A percentile compares a stretch with the other conserved stretches of the same genome.
Conservation (phyloP, 2,888 invertebrate species). For the Drosophila sordidapex region DNA sequence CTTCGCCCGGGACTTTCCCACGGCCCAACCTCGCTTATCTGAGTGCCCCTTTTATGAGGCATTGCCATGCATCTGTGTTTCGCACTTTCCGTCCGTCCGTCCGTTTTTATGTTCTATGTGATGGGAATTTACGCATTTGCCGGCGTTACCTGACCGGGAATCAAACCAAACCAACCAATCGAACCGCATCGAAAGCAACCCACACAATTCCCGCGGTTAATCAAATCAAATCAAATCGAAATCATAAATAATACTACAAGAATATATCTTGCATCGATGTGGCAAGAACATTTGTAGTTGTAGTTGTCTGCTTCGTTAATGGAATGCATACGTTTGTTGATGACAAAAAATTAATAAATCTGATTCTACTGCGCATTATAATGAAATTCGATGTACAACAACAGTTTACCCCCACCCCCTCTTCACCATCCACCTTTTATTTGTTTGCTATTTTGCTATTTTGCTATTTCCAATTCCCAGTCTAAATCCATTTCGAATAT, state of each 20-base stretch:
- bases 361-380: background rate
- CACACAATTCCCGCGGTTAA: background rate
- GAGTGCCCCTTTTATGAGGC: constrained; percentile 70
- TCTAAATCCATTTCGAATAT: constrained; percentile 23
- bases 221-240: background rate
- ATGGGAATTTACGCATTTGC: constrained; percentile 67
- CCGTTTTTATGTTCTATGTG: constrained; percentile 16
- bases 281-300: background rate
- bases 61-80: constrained; percentile 56
- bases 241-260: background rate
- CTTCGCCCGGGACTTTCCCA: constrained; percentile 70
- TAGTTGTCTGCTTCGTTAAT: background rate
- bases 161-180: background rate
- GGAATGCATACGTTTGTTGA: background rate
- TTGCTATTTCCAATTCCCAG: background rate
- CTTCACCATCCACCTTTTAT: background rate
- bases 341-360: background rate
- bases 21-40: constrained; percentile 46
- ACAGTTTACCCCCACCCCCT: background rate
- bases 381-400: background rate
- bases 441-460: background rate
- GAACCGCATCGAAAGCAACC: background rate
- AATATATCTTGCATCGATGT: background rate
- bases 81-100: constrained; percentile 35
- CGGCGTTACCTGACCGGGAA: constrained; percentile 1